A percentile compares a stretch with the other conserved stretches of the same genome.
Evolutionary conservation across 2,888 invertebrate genomes (phyloP).

Genomic region (Hypena proboscidalis): DNA sequence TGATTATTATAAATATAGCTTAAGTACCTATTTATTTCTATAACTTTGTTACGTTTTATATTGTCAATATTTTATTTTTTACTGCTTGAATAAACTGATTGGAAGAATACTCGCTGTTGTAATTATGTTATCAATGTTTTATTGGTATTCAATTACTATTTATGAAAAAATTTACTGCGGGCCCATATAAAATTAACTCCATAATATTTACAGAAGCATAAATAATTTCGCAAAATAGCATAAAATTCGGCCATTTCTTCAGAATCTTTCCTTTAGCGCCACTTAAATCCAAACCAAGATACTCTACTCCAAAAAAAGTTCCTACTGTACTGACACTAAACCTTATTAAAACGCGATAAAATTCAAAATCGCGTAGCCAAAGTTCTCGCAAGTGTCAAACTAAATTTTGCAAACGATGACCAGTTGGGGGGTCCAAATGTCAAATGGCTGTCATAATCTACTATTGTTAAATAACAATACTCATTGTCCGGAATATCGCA

Average conservation of each 20-base stretch:
- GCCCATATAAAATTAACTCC: not conserved
- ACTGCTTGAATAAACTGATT: conserved; percentile 65
- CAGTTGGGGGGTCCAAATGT: conserved; percentile 70
- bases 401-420: conserved; percentile 17
- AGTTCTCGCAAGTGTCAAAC: not conserved
- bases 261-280: conserved; percentile 59
- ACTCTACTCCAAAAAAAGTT: not conserved
- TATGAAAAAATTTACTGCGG: not conserved
- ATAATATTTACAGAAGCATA: conserved; percentile 45
- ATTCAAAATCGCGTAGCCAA: not conserved
- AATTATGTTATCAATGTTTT: no score
- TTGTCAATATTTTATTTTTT: conserved; percentile 61
- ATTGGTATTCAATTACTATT: not conserved
- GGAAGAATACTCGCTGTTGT: no score
- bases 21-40: conserved; percentile 53
- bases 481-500: conserved; percentile 63
- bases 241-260: conserved; percentile 55
- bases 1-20: conserved; percentile 60
- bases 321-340: not conserved
- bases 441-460: conserved; percentile 73
- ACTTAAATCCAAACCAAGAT: conserved; percentile 25
- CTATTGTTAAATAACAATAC: conserved; percentile 45
- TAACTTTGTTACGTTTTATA: conserved; percentile 80
- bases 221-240: conserved; percentile 53
- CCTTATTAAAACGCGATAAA: not conserved